These are phyloP conservation scores for Cinclus mexicanus DNA, from an alignment of 2,113 vertebrate genomes.

Conservation along the genomic window DNA sequence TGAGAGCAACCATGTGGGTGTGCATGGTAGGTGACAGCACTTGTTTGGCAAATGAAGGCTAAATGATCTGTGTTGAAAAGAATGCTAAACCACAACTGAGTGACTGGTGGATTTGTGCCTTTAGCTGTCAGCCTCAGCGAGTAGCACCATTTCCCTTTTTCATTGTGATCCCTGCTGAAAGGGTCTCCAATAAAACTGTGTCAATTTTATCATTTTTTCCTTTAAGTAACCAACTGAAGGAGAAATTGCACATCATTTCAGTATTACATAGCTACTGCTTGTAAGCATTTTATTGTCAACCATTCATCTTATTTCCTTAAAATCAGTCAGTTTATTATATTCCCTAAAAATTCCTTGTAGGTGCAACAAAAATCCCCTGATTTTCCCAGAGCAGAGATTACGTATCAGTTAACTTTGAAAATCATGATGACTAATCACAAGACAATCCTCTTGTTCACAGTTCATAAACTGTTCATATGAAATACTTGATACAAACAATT, in stretches of 20 bases:
- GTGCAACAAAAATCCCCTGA: background rate
- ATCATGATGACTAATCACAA: background rate
- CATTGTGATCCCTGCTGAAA: conserved; percentile 1
- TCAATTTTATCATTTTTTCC: background rate
- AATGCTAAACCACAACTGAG: background rate
- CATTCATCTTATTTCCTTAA: background rate
- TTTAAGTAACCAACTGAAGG: background rate
- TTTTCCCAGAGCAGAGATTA: background rate
- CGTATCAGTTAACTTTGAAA: background rate
- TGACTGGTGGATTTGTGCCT: background rate
- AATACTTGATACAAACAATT: background rate
- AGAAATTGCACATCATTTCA: background rate
- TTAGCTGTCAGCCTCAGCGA: background rate
- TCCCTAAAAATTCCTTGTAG: conserved; percentile 4
- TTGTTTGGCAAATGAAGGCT: conserved; percentile 16
- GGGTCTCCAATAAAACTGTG: background rate
- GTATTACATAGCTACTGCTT: background rate
- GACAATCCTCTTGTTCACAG: background rate
- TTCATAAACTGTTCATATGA: background rate
- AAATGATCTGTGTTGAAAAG: background rate
- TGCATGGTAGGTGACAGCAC: background rate
- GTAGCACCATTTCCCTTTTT: background rate
- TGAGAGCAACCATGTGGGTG: background rate
- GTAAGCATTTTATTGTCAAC: background rate
- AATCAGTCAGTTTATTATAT: background rate